Evolutionary conservation across 2,113 vertebrate genomes (phyloP).

Genomic region (Centropristis striata): DNA sequence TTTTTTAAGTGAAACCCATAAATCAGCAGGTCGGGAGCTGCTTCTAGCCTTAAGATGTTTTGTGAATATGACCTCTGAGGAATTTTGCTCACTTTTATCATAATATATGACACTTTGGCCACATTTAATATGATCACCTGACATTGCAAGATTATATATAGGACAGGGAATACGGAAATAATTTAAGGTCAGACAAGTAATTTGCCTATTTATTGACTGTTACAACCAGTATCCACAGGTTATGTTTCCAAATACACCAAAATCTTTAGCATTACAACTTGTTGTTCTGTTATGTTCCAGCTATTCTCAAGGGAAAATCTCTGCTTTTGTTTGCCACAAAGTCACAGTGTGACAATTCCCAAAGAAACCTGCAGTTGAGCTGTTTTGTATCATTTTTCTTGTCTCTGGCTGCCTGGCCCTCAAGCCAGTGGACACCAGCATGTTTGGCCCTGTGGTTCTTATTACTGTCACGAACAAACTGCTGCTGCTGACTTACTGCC

Average conservation of each 20-base stretch:
- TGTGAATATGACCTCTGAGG: too few species aligned
- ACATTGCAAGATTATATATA: too few species aligned
- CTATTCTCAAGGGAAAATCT: not conserved
- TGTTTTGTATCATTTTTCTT: conserved; percentile 8
- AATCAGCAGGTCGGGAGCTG: too few species aligned
- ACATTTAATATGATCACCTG: too few species aligned
- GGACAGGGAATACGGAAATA: too few species aligned
- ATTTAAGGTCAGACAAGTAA: too few species aligned
- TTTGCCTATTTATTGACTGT: too few species aligned
- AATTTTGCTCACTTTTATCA: too few species aligned
- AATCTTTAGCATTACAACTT: not conserved
- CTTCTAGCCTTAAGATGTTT: too few species aligned
- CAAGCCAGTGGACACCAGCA: conserved; percentile 40
- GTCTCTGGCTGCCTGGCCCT: not conserved
- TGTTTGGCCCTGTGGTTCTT: conserved; percentile 40
- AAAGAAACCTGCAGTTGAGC: not conserved
- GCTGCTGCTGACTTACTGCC: conserved; percentile 38
- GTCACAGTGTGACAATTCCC: conserved; percentile 1
- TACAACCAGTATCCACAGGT: not conserved
- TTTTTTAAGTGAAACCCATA: too few species aligned
- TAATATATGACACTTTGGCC: too few species aligned
- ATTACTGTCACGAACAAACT: conserved; percentile 40
- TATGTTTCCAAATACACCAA: not conserved
- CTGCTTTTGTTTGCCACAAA: not conserved
- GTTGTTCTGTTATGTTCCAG: not conserved